Conservation (phyloP, 2,888 invertebrate species). For the Pristionchus mayeri region DNA sequence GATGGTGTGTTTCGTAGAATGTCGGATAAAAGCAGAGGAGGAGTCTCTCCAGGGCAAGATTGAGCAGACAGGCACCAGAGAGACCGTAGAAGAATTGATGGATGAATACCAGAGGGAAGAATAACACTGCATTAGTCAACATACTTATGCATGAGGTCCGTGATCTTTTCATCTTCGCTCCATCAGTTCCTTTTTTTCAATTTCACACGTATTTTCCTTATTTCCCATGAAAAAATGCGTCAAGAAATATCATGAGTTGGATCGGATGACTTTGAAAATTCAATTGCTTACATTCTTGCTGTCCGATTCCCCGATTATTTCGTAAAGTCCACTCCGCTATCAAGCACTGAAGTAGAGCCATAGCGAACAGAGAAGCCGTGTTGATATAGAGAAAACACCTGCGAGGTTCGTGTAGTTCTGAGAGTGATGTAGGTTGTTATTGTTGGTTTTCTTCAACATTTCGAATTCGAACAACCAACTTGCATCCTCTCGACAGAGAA, state of each 20-base stretch:
- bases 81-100: neutral
- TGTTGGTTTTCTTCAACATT: no score
- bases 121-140: neutral
- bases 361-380: neutral
- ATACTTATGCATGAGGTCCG: no score
- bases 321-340: neutral
- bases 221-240: no score
- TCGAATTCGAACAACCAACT: neutral
- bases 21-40: neutral
- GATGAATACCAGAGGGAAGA: neutral
- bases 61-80: neutral
- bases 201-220: no score
- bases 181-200: no score
- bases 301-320: neutral
- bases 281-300: neutral
- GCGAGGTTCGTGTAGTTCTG: no score
- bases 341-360: neutral
- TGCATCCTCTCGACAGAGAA: constrained; percentile 6
- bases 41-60: neutral
- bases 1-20: neutral
- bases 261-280: no score
- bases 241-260: no score
- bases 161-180: no score
- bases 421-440: no score
- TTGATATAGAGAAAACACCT: neutral